Percentiles rank a stretch among this genome's conserved stretches.
Evolutionary conservation across 2,797 vertebrate species (phyloP).

Genomic region (Hybognathus amarus): DNA sequence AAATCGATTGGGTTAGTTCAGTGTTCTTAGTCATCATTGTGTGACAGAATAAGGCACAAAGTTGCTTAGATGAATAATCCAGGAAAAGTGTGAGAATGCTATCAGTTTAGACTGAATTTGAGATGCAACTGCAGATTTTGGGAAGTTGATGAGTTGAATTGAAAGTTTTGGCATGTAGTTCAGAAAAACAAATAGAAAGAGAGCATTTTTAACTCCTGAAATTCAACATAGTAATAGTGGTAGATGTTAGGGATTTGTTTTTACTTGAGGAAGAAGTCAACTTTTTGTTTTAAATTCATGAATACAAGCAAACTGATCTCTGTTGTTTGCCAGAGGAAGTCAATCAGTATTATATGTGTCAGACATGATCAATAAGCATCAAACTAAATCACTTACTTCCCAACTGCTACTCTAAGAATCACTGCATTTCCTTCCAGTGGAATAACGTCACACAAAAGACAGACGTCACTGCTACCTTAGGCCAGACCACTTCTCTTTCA

Average conservation of each 20-base stretch:
- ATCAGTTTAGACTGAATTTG: constrained; percentile 3
- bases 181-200: neutral
- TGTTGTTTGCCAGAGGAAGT: constrained; percentile 14
- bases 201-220: neutral
- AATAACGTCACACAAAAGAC: constrained; percentile 33
- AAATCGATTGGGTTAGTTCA: no score
- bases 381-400: constrained; percentile 18
- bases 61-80: constrained; percentile 51
- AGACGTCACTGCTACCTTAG: constrained; percentile 19
- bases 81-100: constrained; percentile 8
- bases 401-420: constrained; percentile 18
- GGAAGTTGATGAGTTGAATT: neutral
- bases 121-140: neutral
- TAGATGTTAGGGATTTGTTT: neutral
- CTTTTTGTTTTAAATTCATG: neutral
- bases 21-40: constrained; percentile 21
- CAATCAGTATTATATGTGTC: constrained; percentile 1
- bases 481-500: constrained; percentile 20
- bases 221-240: neutral
- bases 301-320: constrained; percentile 1
- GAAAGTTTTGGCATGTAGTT: neutral
- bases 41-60: constrained; percentile 20
- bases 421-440: constrained; percentile 36
- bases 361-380: constrained; percentile 20
- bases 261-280: neutral